Base-by-base conservation (phyloP, 2,888 invertebrate genomes). In the Nipponacmea schrenckii region DNA sequence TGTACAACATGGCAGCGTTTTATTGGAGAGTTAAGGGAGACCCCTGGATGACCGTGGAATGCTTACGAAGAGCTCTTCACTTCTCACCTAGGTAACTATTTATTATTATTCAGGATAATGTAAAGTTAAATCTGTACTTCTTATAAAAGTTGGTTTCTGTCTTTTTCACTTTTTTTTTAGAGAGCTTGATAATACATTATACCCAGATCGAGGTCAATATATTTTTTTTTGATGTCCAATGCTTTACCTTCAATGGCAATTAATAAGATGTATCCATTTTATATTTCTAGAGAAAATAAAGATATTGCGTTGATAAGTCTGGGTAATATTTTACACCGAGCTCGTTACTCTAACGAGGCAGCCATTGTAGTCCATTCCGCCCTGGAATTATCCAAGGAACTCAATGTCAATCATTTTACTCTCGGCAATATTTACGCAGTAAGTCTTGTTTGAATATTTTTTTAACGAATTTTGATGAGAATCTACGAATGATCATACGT, bases 11-110 rank as follows among this genome's bases (percentile, higher is more conserved):
- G 89, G 95, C 94, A 46, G 92, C 94, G 1, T 91, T 94, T 79
- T 95, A 93, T 89, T 95, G 95, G 95, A 90, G 94, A 77, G 92
- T 93, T 0, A 91, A 91, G 83, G 95, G 94, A 17, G 91, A 93
- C 84, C 92, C 93, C 1, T 91, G 91, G n/a, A 92, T 93, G 81
- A 94, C 94, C n/a, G 89, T 95, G 69, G 94, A 95, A 83, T 95
- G 95, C 89, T 91, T 93, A 72, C 91, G 94, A 48, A 90, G 94
- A 73, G 94, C 95, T 39, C 91, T 95, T 69, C 93, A 94, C 86
- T 93, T 92, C 89, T 93, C 93, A 69, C 93, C 94, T 65, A 92
- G 93, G 94, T 94, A 88, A 83, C 12, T 1, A 56, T 56, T 56
- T 2, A 31, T 4, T 31, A 31, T 31, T 31, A 31, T 4, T 31